Base-by-base conservation (phyloP, 2,797 vertebrate genomes). In the Xiphophorus birchmanni region DNA sequence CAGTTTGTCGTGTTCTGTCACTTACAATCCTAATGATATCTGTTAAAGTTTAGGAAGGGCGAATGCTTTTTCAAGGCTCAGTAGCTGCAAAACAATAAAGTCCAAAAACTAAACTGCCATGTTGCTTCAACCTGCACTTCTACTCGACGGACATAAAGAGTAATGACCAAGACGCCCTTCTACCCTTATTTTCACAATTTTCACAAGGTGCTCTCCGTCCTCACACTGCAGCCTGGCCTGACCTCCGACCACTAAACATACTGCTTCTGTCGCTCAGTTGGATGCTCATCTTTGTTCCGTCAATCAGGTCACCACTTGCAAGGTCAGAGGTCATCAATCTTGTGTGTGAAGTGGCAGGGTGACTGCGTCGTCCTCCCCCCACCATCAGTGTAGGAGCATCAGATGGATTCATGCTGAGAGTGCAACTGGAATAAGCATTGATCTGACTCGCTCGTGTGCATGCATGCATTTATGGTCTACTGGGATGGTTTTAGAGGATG, bases 291-390 rank as follows among this genome's bases (percentile, higher is more conserved):
- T 73, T n/a, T 1, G 10, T 81, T 65, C 23, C 1, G 2, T 73
- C 76, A 37, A 18, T 67, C 9, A 87, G 83, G 82, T 81, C 69
- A 63, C 71, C 48, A 26, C 79, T 80, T 52, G 13, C 67, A 32
- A 79, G 83, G 88, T 82, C 76, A 80, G 47, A 89, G 85, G 90
- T 87, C 78, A 84, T 83, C 74, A 79, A 82, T 90, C 84, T 74
- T 52, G 78, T 54, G 72, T 82, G 86, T 77, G 85, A 80, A 79
- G 54, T 56, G 75, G 67, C 77, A 73, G 75, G 42, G 40, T 69
- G 37, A 74, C 75, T 29, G 1, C 2, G 45, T 9, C 67, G 7
- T 40, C 17, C 65, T 44, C 67, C 42, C 42, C n/a, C 26, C 69
- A 6, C 17, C n/a, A 15, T 56, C 63, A 48, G 23, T 29, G 82